Conservation (phyloP, 2,888 invertebrate genomes). For the Schrankia costaestrigalis region DNA sequence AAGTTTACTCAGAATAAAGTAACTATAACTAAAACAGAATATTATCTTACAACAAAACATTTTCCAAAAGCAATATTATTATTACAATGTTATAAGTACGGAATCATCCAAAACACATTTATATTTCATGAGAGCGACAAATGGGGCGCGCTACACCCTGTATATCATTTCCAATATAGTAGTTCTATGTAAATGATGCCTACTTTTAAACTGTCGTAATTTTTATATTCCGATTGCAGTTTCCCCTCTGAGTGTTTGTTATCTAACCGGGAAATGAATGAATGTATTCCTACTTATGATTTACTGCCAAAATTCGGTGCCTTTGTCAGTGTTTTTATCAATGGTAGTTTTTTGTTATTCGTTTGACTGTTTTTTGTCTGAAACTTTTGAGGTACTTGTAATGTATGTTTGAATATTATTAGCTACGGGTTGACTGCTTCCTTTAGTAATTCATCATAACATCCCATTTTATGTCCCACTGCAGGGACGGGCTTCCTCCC, state of each 20-base stretch:
- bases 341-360: slow-evolving; percentile 21
- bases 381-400: slow-evolving; percentile 26
- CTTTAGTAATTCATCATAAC: too few species aligned
- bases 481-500: too few species aligned
- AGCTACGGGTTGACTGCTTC: too few species aligned
- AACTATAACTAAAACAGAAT: neutral
- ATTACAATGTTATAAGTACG: slow-evolving; percentile 7
- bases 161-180: slow-evolving; percentile 75
- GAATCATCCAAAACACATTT: slow-evolving; percentile 30
- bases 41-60: slow-evolving; percentile 6
- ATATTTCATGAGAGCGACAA: slow-evolving; percentile 56
- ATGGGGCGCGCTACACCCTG: slow-evolving; percentile 49
- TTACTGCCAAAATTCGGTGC: slow-evolving; percentile 50
- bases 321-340: slow-evolving; percentile 36
- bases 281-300: slow-evolving; percentile 70
- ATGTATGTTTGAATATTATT: too few species aligned
- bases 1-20: neutral
- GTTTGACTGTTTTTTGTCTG: slow-evolving; percentile 26
- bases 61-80: slow-evolving; percentile 9
- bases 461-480: too few species aligned
- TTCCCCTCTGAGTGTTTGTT: slow-evolving; percentile 72
- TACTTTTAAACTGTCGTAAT: slow-evolving; percentile 81
- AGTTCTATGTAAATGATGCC: slow-evolving; percentile 77
- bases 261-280: slow-evolving; percentile 68
- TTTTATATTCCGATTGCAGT: slow-evolving; percentile 76